Percentiles rank a stretch among this genome's conserved stretches.
Evolutionary conservation across 2,797 vertebrate genomes (phyloP).

Genomic region (Enoplosus armatus): DNA sequence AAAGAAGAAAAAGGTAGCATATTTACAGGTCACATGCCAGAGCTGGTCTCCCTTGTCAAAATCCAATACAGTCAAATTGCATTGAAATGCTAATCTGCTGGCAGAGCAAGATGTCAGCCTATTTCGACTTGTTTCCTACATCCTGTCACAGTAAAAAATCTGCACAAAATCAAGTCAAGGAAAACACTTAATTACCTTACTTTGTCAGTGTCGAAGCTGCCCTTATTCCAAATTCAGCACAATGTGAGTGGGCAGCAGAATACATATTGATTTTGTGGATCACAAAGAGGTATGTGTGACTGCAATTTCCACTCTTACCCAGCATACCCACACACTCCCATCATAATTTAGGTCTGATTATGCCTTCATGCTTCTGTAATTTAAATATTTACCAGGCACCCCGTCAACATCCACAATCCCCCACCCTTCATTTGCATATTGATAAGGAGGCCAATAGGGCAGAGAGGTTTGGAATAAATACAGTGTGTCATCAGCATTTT

Average conservation of each 20-base stretch:
- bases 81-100: conserved; percentile 49
- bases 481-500: conserved; percentile 76
- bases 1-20: neutral
- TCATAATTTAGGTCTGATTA: conserved; percentile 81
- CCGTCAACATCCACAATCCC: conserved; percentile 71
- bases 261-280: conserved; percentile 75
- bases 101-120: conserved; percentile 29
- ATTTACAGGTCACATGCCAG: conserved; percentile 35
- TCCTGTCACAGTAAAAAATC: conserved; percentile 36
- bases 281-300: conserved; percentile 58
- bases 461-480: conserved; percentile 80
- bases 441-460: conserved; percentile 81
- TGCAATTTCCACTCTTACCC: conserved; percentile 48
- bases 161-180: conserved; percentile 49
- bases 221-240: conserved; percentile 64
- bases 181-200: conserved; percentile 74
- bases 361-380: conserved; percentile 77
- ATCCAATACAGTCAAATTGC: conserved; percentile 29
- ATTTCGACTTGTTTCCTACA: conserved; percentile 27
- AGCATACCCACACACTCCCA: conserved; percentile 37
- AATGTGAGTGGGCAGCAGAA: conserved; percentile 67
- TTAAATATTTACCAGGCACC: conserved; percentile 81
- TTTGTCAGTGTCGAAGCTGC: conserved; percentile 69
- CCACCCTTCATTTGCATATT: conserved; percentile 83
- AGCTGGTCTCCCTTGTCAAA: neutral